A percentile compares a stretch with the other conserved stretches of the same genome.
Evolutionary conservation across 2,888 invertebrate species (phyloP).

Genomic region (Drymonia ruficornis): DNA sequence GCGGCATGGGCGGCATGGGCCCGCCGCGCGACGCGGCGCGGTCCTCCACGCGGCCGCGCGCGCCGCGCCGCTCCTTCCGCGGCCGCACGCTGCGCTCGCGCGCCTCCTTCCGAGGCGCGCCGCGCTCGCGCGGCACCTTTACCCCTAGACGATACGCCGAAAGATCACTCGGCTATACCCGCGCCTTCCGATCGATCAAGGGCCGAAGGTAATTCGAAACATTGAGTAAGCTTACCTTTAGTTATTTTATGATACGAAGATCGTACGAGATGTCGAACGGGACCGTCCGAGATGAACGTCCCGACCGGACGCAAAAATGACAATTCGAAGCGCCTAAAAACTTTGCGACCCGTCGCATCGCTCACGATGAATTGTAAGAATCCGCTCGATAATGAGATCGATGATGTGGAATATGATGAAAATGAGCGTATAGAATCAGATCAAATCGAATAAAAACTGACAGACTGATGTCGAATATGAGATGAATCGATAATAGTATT

Average conservation of each 20-base stretch:
- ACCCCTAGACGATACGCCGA: constrained; percentile 69
- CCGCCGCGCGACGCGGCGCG: constrained; percentile 75
- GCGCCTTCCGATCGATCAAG: constrained; percentile 76
- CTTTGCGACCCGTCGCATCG: neutral
- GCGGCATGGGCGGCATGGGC: constrained; percentile 79
- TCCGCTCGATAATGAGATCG: neutral
- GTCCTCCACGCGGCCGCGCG: constrained; percentile 76
- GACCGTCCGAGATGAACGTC: constrained; percentile 14
- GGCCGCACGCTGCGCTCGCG: constrained; percentile 83
- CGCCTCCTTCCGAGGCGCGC: constrained; percentile 81
- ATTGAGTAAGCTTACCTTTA: constrained; percentile 50
- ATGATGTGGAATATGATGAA: neutral
- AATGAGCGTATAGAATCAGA: neutral
- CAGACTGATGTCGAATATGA: neutral
- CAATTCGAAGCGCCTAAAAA: neutral
- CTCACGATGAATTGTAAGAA: neutral
- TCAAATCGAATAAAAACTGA: neutral
- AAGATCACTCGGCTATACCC: constrained; percentile 71
- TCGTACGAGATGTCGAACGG: constrained; percentile 23
- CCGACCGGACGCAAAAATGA: constrained; percentile 7
- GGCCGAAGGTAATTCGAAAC: constrained; percentile 78
- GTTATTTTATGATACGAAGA: constrained; percentile 32
- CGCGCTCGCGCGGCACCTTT: constrained; percentile 81
- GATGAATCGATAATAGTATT: neutral
- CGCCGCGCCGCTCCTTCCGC: constrained; percentile 82